Base-by-base conservation (phyloP, 2,888 invertebrate species). In the Zygothrica quintamaculata region DNA sequence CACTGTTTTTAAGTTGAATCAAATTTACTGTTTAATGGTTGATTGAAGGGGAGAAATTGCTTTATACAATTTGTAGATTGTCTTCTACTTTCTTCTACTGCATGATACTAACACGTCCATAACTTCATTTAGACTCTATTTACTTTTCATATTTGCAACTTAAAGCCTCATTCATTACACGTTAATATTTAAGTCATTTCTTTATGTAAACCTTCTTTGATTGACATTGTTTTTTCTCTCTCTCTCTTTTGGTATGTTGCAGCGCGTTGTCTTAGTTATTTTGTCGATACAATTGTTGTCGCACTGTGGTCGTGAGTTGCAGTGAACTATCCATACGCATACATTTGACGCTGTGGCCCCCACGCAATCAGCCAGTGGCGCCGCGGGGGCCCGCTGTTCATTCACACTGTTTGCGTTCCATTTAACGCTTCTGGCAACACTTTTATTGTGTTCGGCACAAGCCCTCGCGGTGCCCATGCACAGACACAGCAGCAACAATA, bases 341-440 rank as follows among this genome's bases (percentile, higher is more conserved):
- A 67, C 80, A 79, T 84, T 78, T 86, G 85, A 88, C 89, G 88
- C 88, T 90, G 90, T 90, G 90, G 90, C 90, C 90, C 90, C 90
- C 90, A 89, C 88, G 90, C 81, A 87, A 87, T 85, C 90, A 88
- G 88, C 86, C 84, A 87, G 87, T 84, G 90, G 90, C 90, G 90
- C 90, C 90, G 90, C 91, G 90, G 90, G 90, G 90, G 90, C 90
- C 89, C 88, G 85, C 87, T 88, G 79, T 80, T 68, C 80, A 65
- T 74, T 74, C 78, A 62, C 79, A 76, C 74, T 87, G 66, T 59
- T 77, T 65, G 82, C 88, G 70, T 82, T 84, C 69, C 59, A 84
- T 62, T 55, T 87, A 77, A 81, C 89, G 81, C 82, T 90, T 68
- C 76, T 88, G 82, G 77, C 89, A 84, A 87, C 85, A 74, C 68